Conservation (phyloP, 53 echinoderm and acorn worm species). For the Echinometra lucunter region DNA sequence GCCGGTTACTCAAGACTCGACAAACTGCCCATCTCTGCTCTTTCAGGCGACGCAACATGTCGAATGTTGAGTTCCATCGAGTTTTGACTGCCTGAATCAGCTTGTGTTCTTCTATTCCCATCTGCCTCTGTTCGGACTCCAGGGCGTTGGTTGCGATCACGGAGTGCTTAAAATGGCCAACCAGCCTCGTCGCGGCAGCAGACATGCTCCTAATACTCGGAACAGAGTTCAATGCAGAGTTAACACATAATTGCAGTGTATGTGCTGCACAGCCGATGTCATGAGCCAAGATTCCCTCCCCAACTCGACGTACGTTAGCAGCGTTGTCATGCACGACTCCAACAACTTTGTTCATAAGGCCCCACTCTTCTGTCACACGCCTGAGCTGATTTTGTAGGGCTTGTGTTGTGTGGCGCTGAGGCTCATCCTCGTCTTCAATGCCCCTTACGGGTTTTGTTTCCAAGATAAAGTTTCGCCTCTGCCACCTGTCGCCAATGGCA, state of each 20-base stretch:
- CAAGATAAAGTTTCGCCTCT: constrained; percentile 50
- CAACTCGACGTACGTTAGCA: constrained; percentile 62
- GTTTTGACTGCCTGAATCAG: constrained; percentile 57
- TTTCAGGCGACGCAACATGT: constrained; percentile 54
- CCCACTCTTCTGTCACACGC: constrained; percentile 63
- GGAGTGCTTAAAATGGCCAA: constrained; percentile 67
- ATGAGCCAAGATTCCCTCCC: neutral
- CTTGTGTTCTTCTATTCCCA: constrained; percentile 46
- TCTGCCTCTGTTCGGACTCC: constrained; percentile 43
- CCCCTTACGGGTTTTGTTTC: constrained; percentile 55
- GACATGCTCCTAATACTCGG: too few species aligned
- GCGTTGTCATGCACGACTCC: constrained; percentile 79
- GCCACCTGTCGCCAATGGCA: constrained; percentile 41
- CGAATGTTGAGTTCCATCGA: constrained; percentile 63
- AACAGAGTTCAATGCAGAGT: constrained; percentile 33
- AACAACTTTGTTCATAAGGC: constrained; percentile 47
- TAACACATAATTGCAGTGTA: constrained; percentile 72
- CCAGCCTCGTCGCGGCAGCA: neutral
- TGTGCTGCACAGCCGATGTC: constrained; percentile 74
- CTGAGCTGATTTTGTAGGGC: constrained; percentile 67
- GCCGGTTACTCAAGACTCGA: too few species aligned
- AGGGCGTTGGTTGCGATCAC: constrained; percentile 66
- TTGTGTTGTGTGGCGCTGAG: constrained; percentile 74
- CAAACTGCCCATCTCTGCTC: constrained; percentile 70
- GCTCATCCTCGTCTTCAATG: neutral